Evolutionary conservation across 2,888 invertebrate species (phyloP).

Genomic region (Drosophila macrospina): DNA sequence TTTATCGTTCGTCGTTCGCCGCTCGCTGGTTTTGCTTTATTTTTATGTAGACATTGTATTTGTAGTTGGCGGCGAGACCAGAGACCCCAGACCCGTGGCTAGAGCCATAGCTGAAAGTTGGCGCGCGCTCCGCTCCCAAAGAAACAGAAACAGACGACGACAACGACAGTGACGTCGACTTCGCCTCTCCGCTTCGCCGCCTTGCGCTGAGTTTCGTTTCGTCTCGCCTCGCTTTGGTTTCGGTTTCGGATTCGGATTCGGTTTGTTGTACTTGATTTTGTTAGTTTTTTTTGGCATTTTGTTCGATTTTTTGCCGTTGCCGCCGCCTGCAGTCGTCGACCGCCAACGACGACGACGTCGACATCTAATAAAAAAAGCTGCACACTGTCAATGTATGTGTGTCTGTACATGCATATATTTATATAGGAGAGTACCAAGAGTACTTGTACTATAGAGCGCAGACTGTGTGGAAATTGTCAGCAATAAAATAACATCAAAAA

Average conservation of each 20-base stretch:
- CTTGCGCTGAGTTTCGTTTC: constrained; percentile 68
- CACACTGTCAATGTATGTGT: constrained; percentile 45
- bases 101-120: constrained; percentile 69
- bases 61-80: constrained; percentile 69
- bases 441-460: constrained; percentile 48
- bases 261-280: constrained; percentile 65
- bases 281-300: constrained; percentile 73
- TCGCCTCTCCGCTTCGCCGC: constrained; percentile 12
- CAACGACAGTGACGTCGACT: constrained; percentile 29
- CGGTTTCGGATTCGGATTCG: constrained; percentile 61
- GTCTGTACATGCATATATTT: constrained; percentile 7
- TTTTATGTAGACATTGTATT: constrained; percentile 60
- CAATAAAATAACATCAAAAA: constrained; percentile 50
- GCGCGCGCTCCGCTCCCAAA: constrained; percentile 68
- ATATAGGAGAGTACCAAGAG: constrained; percentile 45
- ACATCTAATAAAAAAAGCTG: constrained; percentile 74
- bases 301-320: constrained; percentile 68
- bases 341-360: constrained; percentile 65
- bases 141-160: constrained; percentile 15
- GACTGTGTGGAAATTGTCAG: constrained; percentile 51
- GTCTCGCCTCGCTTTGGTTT: constrained; percentile 52
- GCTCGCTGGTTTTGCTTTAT: constrained; percentile 53
- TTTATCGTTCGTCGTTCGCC: constrained; percentile 22
- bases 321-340: constrained; percentile 62
- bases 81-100: constrained; percentile 67